phyloP scores from a whole-genome alignment of 2,113 vertebrate genomes.

The Colistium nudipinnis region DNA sequence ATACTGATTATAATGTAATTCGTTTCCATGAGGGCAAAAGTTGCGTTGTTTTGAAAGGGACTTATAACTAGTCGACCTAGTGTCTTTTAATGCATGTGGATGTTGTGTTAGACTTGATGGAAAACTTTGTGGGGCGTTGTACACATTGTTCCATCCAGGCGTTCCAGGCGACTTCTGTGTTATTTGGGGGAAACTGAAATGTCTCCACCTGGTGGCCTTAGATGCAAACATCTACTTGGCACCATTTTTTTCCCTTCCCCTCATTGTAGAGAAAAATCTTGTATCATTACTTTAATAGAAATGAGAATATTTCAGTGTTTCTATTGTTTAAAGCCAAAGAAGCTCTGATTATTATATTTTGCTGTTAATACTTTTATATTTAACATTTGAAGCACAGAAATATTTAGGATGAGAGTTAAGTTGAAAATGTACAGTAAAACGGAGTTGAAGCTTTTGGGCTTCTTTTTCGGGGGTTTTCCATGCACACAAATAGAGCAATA shows the following conservation, averaged over 20 bases:
- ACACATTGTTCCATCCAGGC: constrained; percentile 77
- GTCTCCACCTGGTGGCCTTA: constrained; percentile 75
- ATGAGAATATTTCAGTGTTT: not conserved
- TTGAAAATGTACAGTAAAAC: not conserved
- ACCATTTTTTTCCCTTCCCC: constrained; percentile 6
- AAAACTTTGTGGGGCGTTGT: constrained; percentile 80
- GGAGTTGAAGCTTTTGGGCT: not conserved
- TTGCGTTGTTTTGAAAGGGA: constrained; percentile 39
- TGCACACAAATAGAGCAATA: not conserved
- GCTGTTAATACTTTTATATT: not conserved
- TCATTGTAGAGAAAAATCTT: not conserved
- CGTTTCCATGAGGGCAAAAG: constrained; percentile 53
- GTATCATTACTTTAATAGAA: not conserved
- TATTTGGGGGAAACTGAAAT: constrained; percentile 51
- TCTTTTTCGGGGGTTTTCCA: not conserved
- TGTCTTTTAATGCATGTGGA: constrained; percentile 19
- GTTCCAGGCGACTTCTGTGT: constrained; percentile 55
- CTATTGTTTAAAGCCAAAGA: not conserved
- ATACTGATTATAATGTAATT: constrained; percentile 57
- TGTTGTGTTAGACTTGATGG: constrained; percentile 51
- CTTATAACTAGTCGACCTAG: constrained; percentile 8
- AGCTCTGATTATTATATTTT: not conserved
- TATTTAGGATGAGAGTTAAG: not conserved
- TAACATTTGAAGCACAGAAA: not conserved
- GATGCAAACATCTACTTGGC: constrained; percentile 41